Percentiles rank a stretch among this genome's conserved stretches.
Evolutionary conservation across 2,888 invertebrate genomes (phyloP).

Genomic region (Synanthedon formicaeformis): DNA sequence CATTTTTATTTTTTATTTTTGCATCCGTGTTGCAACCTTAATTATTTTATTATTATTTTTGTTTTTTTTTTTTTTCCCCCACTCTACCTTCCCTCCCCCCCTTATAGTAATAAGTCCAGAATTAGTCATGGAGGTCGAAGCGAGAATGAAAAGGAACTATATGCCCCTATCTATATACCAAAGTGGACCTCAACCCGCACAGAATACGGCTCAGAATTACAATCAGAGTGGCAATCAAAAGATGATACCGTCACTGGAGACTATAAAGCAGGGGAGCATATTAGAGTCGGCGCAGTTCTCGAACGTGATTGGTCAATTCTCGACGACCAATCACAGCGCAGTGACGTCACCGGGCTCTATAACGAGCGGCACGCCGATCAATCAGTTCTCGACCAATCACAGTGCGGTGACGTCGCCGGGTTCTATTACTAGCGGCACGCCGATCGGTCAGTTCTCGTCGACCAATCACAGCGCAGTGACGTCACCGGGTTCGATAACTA

Average conservation of each 20-base stretch:
- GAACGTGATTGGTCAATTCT: constrained; percentile 3
- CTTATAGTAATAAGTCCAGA: constrained; percentile 87
- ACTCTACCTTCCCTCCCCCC: constrained; percentile 10
- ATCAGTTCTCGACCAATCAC: constrained; percentile 21
- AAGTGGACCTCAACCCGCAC: constrained; percentile 23
- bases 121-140: constrained; percentile 89
- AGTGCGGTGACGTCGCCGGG: constrained; percentile 13
- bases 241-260: constrained; percentile 45
- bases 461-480: constrained; percentile 18
- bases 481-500: constrained; percentile 12
- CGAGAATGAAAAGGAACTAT: constrained; percentile 86
- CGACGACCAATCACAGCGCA: constrained; percentile 18
- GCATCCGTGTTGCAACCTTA: not conserved
- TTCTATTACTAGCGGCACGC: constrained; percentile 14
- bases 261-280: constrained; percentile 50
- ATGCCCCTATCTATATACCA: constrained; percentile 76
- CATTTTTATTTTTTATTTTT: constrained; percentile 4
- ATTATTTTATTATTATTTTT: constrained; percentile 1
- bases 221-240: constrained; percentile 29
- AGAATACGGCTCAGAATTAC: constrained; percentile 18
- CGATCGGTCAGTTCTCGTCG: constrained; percentile 8
- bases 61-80: constrained; percentile 4
- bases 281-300: constrained; percentile 6
- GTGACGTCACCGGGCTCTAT: constrained; percentile 20
- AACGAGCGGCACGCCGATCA: constrained; percentile 20